phyloP scores from a whole-genome alignment of 2,888 invertebrate genomes.

The Leucoma salicis region DNA sequence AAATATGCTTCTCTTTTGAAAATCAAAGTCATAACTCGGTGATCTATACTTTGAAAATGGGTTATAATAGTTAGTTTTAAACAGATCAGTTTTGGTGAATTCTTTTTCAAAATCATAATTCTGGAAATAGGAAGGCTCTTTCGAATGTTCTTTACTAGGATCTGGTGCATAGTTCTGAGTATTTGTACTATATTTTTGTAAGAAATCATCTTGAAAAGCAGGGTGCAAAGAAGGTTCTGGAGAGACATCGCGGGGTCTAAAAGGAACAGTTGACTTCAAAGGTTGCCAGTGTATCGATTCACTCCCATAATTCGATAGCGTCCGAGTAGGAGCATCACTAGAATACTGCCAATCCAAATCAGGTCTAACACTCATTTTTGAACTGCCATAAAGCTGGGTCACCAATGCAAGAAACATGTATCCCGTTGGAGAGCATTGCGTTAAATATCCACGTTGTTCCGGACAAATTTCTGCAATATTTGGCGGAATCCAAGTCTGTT shows the following conservation, averaged over 20 bases:
- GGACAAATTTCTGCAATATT: slow-evolving; percentile 80
- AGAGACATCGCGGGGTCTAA: slow-evolving; percentile 17
- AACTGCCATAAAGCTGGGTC: slow-evolving; percentile 79
- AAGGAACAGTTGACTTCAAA: slow-evolving; percentile 22
- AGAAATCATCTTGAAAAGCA: slow-evolving; percentile 27
- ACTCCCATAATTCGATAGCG: slow-evolving; percentile 7
- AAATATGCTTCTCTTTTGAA: slow-evolving; percentile 31
- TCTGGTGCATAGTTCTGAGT: slow-evolving; percentile 41
- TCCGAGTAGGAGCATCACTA: slow-evolving; percentile 4
- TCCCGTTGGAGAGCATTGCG: slow-evolving; percentile 82
- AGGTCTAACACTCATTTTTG: slow-evolving; percentile 43
- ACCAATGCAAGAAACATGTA: slow-evolving; percentile 83
- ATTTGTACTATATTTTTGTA: slow-evolving; percentile 36
- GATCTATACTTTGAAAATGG: slow-evolving; percentile 24
- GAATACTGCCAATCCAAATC: slow-evolving; percentile 8
- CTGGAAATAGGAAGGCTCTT: slow-evolving; percentile 43
- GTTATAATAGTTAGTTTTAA: slow-evolving; percentile 8
- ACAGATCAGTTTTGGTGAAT: slow-evolving; percentile 1
- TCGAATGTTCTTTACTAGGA: slow-evolving; percentile 41
- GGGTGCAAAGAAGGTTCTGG: slow-evolving; percentile 25
- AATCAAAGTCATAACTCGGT: slow-evolving; percentile 25
- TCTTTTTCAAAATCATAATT: slow-evolving; percentile 29
- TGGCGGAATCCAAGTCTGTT: slow-evolving; percentile 77
- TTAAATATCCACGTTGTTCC: slow-evolving; percentile 72
- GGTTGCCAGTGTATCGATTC: slow-evolving; percentile 11